phyloP scores from a whole-genome alignment of 2,113 vertebrate species.

The Bos javanicus region DNA sequence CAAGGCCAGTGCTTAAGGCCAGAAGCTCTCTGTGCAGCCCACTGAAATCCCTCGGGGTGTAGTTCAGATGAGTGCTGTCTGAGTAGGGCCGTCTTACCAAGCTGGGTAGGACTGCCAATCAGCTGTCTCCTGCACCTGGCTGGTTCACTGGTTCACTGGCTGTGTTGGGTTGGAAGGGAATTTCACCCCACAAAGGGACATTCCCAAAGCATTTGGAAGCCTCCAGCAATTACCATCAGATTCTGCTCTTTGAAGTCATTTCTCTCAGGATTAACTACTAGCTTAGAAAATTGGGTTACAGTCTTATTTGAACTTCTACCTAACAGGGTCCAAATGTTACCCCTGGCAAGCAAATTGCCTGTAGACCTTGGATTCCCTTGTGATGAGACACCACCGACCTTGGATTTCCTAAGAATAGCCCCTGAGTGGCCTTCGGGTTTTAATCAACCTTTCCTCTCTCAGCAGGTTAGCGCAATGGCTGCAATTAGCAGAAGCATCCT shows the following conservation, averaged over 20 bases:
- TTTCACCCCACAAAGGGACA: not conserved
- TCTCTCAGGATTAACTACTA: slow-evolving; percentile 45
- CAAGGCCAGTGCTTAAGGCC: slow-evolving; percentile 32
- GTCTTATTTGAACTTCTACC: slow-evolving; percentile 42
- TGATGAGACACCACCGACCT: not conserved
- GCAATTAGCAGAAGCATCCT: slow-evolving; percentile 22
- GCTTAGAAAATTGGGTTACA: slow-evolving; percentile 49
- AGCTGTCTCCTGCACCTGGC: not conserved
- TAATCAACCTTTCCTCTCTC: slow-evolving; percentile 70
- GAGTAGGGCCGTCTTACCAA: not conserved
- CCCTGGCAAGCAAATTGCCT: slow-evolving; percentile 27
- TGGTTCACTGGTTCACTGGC: not conserved
- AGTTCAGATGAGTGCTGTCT: not conserved
- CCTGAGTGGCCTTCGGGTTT: not conserved
- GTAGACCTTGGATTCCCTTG: not conserved
- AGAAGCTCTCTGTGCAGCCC: not conserved
- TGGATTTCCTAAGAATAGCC: not conserved
- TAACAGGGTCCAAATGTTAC: not conserved
- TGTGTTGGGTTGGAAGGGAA: not conserved
- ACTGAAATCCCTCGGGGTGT: not conserved
- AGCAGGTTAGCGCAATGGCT: slow-evolving; percentile 72
- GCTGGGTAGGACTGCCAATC: not conserved
- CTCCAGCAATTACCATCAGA: slow-evolving; percentile 22
- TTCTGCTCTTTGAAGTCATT: slow-evolving; percentile 35
- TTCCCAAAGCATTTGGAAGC: not conserved